Evolutionary conservation across 2,888 invertebrate species (phyloP).

Genomic region (Halictus quadricinctus): DNA sequence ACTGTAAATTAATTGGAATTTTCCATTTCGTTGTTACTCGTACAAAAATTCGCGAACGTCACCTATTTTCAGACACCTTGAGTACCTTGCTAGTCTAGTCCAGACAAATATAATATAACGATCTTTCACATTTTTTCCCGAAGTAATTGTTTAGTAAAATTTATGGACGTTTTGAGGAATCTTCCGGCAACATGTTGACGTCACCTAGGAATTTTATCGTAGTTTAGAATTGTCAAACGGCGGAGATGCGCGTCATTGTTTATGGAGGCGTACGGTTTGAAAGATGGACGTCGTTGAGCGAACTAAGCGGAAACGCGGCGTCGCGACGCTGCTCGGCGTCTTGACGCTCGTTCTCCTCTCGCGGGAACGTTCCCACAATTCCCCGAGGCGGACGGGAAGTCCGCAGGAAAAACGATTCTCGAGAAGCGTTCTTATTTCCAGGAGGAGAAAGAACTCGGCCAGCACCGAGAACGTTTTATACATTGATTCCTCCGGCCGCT

Average conservation of each 20-base stretch:
- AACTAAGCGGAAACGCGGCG: slow-evolving; percentile 4
- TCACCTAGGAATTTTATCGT: background rate
- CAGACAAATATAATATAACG: background rate
- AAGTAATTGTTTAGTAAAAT: background rate
- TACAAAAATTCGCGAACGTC: background rate
- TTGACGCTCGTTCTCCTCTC: background rate
- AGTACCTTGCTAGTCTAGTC: background rate
- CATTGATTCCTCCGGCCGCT: slow-evolving; percentile 7
- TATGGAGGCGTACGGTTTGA: background rate
- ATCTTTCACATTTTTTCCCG: background rate
- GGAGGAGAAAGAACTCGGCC: background rate
- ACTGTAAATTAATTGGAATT: background rate
- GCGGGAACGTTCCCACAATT: slow-evolving; percentile 1
- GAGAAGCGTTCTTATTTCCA: background rate
- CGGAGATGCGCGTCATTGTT: background rate
- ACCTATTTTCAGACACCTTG: background rate
- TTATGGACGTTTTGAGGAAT: background rate
- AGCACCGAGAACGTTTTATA: background rate
- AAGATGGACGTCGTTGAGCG: background rate
- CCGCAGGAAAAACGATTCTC: slow-evolving; percentile 12
- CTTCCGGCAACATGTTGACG: background rate
- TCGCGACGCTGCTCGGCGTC: background rate
- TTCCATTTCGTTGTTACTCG: background rate
- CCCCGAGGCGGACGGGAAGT: background rate
- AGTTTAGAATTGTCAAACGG: background rate